Percentiles rank a stretch among this genome's conserved stretches.
Evolutionary conservation across 64 coral and sea anemone genomes (phyloP).

Genomic region (Porites australiensis): DNA sequence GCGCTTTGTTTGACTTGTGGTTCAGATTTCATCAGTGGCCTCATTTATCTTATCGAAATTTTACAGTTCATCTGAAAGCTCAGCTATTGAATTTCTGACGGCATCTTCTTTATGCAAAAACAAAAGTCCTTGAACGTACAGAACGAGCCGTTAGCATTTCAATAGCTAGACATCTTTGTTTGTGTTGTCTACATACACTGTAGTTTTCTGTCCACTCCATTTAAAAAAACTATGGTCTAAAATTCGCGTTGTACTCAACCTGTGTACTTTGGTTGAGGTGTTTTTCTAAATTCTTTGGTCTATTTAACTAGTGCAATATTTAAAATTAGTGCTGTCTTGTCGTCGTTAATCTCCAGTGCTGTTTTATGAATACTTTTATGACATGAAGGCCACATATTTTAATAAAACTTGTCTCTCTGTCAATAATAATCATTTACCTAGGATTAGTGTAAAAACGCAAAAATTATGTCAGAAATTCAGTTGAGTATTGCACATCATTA

Average conservation of each 20-base stretch:
- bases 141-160: conserved; percentile 25
- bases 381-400: not conserved
- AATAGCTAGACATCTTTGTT: conserved; percentile 1
- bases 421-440: not conserved
- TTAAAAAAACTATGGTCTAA: too few species aligned
- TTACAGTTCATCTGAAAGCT: not conserved
- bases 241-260: too few species aligned
- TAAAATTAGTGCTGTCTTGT: not conserved
- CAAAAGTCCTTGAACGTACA: not conserved
- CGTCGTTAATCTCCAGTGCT: not conserved
- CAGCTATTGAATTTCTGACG: conserved; percentile 4
- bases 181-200: not conserved
- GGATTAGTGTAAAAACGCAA: not conserved
- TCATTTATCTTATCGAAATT: conserved; percentile 34
- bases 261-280: not conserved
- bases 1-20: not conserved
- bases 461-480: not conserved
- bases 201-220: too few species aligned
- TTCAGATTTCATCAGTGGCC: not conserved
- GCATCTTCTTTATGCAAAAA: not conserved
- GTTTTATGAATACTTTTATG: not conserved
- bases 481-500: not conserved
- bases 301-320: too few species aligned
- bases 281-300: not conserved
- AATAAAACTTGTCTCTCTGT: not conserved